Evolutionary conservation across 2,113 vertebrate species (phyloP).

Genomic region (Platysteira castanea): DNA sequence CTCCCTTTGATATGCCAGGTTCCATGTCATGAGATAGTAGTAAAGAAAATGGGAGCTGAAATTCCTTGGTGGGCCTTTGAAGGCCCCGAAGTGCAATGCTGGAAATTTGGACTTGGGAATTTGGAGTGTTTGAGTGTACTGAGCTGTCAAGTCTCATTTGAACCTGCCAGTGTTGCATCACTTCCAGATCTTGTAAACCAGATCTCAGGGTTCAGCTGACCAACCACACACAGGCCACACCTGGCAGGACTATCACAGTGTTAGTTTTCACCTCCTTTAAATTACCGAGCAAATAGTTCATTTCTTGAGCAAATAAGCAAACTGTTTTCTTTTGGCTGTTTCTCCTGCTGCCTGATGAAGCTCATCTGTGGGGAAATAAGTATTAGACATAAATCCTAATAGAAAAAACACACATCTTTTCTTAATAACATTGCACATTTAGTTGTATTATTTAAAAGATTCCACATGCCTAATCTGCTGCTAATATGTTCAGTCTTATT

Average conservation of each 20-base stretch:
- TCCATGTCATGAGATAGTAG: not conserved
- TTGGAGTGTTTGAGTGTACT: not conserved
- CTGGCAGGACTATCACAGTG: not conserved
- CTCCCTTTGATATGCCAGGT: not conserved
- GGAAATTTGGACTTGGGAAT: not conserved
- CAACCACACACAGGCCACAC: not conserved
- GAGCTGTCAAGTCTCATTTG: not conserved
- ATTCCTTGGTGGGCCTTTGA: not conserved
- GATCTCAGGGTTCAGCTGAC: not conserved
- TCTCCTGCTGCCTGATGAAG: not conserved
- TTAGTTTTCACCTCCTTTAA: not conserved
- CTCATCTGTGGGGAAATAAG: slow-evolving; percentile 14
- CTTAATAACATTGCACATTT: slow-evolving; percentile 32
- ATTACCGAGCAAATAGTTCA: not conserved
- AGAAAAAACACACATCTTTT: slow-evolving; percentile 46
- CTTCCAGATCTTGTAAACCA: not conserved
- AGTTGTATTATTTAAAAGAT: slow-evolving; percentile 7
- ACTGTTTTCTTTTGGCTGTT: not conserved
- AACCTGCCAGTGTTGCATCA: not conserved
- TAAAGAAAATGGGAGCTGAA: not conserved
- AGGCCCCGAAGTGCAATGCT: not conserved
- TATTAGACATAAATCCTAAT: slow-evolving; percentile 3
- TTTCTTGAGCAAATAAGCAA: slow-evolving; percentile 35
- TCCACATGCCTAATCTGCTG: slow-evolving; percentile 56
- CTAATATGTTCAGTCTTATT: slow-evolving; percentile 30